These are phyloP conservation scores for Knipowitschia caucasica DNA, from an alignment of 2,797 vertebrate genomes.

Conservation along the genomic window DNA sequence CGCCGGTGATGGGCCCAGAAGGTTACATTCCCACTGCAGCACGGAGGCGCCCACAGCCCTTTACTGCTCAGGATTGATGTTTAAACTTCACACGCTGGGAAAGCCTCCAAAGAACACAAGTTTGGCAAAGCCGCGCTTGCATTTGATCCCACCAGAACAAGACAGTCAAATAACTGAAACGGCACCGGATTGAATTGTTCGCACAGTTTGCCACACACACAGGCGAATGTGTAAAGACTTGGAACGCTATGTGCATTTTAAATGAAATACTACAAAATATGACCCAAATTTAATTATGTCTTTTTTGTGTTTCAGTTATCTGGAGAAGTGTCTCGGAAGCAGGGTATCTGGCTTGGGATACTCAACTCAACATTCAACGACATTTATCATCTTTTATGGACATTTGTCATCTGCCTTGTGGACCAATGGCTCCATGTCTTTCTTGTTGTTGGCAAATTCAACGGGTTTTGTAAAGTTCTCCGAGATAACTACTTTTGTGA, in stretches of 20 bases:
- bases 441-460: too few relatives aligned
- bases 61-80: not conserved
- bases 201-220: not conserved
- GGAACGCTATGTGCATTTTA: not conserved
- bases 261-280: too few relatives aligned
- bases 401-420: too few relatives aligned
- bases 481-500: too few relatives aligned
- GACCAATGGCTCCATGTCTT: too few relatives aligned
- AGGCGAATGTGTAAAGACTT: not conserved
- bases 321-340: too few relatives aligned
- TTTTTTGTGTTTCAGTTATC: too few relatives aligned
- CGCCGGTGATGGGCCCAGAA: slow-evolving; percentile 6
- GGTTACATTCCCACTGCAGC: slow-evolving; percentile 8
- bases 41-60: not conserved
- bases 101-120: slow-evolving; percentile 11
- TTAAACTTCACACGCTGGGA: slow-evolving; percentile 5
- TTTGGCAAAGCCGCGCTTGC: slow-evolving; percentile 1
- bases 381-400: too few relatives aligned
- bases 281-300: too few relatives aligned
- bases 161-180: not conserved
- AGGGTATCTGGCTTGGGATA: too few relatives aligned
- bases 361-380: too few relatives aligned
- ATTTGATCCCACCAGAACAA: not conserved
- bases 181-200: not conserved
- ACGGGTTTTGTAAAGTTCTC: too few relatives aligned